These are phyloP conservation scores for Drosophila ananassae DNA, from an alignment of 1,140 invertebrate genomes.

Conservation along the genomic window DNA sequence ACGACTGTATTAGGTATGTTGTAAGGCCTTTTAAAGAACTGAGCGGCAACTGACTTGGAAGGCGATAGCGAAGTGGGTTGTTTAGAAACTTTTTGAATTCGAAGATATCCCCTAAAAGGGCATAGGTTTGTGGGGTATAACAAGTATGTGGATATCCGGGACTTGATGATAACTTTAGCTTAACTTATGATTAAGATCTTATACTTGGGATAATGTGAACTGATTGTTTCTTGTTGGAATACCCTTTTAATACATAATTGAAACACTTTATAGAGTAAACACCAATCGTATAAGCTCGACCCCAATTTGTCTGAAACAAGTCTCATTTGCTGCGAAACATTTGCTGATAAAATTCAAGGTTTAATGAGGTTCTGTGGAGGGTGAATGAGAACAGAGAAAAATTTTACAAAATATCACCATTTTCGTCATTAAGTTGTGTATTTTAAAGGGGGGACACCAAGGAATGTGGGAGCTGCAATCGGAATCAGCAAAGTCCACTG, in stretches of 20 bases:
- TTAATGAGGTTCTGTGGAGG: constrained; percentile 53
- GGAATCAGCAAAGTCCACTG: constrained; percentile 15
- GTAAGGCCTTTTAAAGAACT: constrained; percentile 3
- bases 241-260: not conserved
- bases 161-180: not conserved
- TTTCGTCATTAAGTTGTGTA: constrained; percentile 23
- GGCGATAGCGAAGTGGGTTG: constrained; percentile 12
- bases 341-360: constrained; percentile 58
- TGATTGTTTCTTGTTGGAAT: not conserved
- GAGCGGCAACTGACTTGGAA: constrained; percentile 8
- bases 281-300: not conserved
- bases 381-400: constrained; percentile 14
- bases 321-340: constrained; percentile 16
- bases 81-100: constrained; percentile 1
- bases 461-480: not conserved
- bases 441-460: constrained; percentile 1
- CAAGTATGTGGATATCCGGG: not conserved
- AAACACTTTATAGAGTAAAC: not conserved
- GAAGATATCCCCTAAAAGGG: constrained; percentile 5
- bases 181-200: not conserved
- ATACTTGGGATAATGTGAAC: too few relatives aligned
- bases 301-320: constrained; percentile 13
- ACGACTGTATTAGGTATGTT: not conserved
- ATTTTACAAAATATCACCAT: constrained; percentile 12
- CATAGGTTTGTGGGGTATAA: not conserved